Base-by-base conservation (phyloP, 2,888 invertebrate genomes). In the Epicampocera succincta region DNA sequence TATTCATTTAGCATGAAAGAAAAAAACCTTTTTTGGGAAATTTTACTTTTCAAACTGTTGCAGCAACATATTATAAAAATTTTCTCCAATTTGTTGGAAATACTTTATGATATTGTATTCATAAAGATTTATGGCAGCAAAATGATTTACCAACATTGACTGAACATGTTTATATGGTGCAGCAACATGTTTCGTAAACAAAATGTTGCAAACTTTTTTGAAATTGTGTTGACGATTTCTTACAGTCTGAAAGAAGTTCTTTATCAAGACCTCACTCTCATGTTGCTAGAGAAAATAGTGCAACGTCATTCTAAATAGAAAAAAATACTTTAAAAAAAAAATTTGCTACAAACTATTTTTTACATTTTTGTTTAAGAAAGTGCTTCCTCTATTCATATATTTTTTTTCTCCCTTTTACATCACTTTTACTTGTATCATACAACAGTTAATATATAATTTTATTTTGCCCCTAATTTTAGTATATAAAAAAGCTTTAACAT, bases 391-490 rank as follows among this genome's bases (percentile, higher is more conserved):
- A 13, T 61, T 4, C 44, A 58, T 54, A 42, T 5, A n/a, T 69
- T 63, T 65, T 46, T 11, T 21, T 40, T 44, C 12, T 15, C 12
- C 60, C n/a, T n/a, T n/a, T n/a, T 52, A 68, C 77, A 78, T 75
- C 83, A 83, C 80, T 77, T 71, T 61, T 46, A 74, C 50, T 80
- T 83, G 80, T 80, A 83, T 83, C 54, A 83, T 80, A 83, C 80
- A 83, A 71, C 13, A 63, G 29, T 63, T n/a, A 56, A 52, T 69
- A 60, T 54, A 44, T 56, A 19, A 13, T n/a, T 66, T 69, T 25
- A 17, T 68, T 44, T 74, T 38, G 13, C 25, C 25, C 29, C 40
- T 56, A 46, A 40, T 69, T 75, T 72, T 68, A 38, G 29, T 48
- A 60, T 56, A 48, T 25, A n/a, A 46, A 71, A 82, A 78, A 82